Base-by-base conservation (phyloP, 2,888 invertebrate genomes). In the Oxyteleia sp. region DNA sequence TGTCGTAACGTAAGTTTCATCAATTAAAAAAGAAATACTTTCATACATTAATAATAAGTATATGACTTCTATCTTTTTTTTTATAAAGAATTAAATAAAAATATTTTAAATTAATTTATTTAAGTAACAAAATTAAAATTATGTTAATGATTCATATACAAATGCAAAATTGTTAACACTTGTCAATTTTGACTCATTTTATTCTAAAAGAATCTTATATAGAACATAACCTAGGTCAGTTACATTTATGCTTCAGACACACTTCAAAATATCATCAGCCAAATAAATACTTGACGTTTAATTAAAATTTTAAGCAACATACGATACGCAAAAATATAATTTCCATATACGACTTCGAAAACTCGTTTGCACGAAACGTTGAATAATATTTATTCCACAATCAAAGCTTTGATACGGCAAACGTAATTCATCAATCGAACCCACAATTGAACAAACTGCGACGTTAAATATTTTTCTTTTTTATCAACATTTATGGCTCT, bases 381-480 rank as follows among this genome's bases (percentile, higher is more conserved):
- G 11, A 18, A 57, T 13, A 57, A 57, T 57, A 57, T 57, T 57
- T 35, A 35, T 57, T 57, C 38, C 20, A 15, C 53, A 53, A 32
- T 53, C 53, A 29, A n/a, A 38, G 49, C 11, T 32, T 10, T 32
- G 32, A 32, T 32, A 32, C 32, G 32, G 10, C 32, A 10, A 41
- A 41, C 41, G 13, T 41, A 51, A 55, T 57, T 59, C 71, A 26
- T 59, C 71, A 26, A 59, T 59, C 15, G 57, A 20, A 13, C 55
- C 10, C 38, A 10, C 57, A 59, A 71, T 49, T 69, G 45, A 57
- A 49, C 41, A 71, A 71, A 71, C 49, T 35, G 32, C 49, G 51
- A 53, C 61, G 63, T 53, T 23, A 47, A 71, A 63, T 63, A 45
- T 74, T 63, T 32, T 45, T 64, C 38, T 57, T 47, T 47, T 75